phyloP scores from a whole-genome alignment of 2,888 invertebrate genomes.

The Orthonevra nobilis region DNA sequence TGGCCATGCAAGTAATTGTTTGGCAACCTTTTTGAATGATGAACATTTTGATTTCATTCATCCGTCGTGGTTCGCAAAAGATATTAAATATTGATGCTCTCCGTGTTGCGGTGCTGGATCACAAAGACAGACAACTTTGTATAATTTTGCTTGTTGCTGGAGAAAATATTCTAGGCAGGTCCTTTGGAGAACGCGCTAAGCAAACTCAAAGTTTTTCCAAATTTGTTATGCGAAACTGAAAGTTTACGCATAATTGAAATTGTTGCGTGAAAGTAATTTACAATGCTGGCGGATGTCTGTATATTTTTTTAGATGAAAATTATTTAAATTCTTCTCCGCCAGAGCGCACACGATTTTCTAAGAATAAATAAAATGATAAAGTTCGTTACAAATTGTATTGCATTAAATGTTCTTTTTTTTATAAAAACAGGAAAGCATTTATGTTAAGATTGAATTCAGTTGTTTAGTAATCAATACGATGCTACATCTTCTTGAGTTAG shows the following conservation, averaged over 20 bases:
- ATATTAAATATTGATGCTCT: conserved; percentile 1
- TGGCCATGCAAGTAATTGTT: conserved; percentile 7
- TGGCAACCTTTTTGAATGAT: conserved; percentile 2
- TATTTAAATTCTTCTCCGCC: too few relatives aligned
- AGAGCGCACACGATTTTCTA: too few relatives aligned
- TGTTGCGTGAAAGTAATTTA: neutral
- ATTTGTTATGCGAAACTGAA: conserved; percentile 36
- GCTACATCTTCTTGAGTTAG: too few relatives aligned
- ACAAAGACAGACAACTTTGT: conserved; percentile 14
- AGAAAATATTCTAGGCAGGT: conserved; percentile 21
- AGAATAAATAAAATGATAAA: too few relatives aligned
- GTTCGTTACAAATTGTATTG: too few relatives aligned
- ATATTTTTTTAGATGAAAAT: too few relatives aligned
- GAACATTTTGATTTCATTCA: conserved; percentile 27
- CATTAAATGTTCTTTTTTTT: too few relatives aligned
- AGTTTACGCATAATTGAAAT: conserved; percentile 15
- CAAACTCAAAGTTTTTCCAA: neutral
- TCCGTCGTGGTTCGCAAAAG: neutral
- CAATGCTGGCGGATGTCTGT: too few relatives aligned
- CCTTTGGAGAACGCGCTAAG: neutral
- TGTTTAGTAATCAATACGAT: too few relatives aligned
- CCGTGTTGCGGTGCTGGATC: conserved; percentile 20
- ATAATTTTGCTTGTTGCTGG: conserved; percentile 32
- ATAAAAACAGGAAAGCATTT: too few relatives aligned
- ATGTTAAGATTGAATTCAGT: too few relatives aligned